These are phyloP conservation scores for Cartodere bifasciata DNA, from an alignment of 2,888 invertebrate genomes.

Conservation along the genomic window DNA sequence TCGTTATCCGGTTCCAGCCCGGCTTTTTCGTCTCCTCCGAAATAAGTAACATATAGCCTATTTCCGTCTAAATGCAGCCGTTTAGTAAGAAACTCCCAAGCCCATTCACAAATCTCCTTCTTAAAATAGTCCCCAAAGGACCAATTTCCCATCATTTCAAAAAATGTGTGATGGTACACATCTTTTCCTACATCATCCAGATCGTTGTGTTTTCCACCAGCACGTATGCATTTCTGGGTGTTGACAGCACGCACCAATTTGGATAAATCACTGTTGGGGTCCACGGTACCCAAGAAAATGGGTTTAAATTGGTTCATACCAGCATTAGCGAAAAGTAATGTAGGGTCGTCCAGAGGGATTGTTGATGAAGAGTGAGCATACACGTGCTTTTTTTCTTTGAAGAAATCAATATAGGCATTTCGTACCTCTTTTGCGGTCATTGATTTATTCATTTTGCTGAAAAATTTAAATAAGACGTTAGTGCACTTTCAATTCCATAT, in stretches of 20 bases:
- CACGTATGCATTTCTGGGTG: conserved; percentile 97
- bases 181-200: conserved; percentile 99
- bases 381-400: conserved; percentile 72
- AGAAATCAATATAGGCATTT: conserved; percentile 78
- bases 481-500: too few species aligned
- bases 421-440: conserved; percentile 71
- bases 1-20: conserved; percentile 86
- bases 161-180: conserved; percentile 99
- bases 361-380: conserved; percentile 97
- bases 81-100: conserved; percentile 90
- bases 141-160: conserved; percentile 99
- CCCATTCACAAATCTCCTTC: conserved; percentile 93
- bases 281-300: conserved; percentile 90
- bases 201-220: conserved; percentile 99
- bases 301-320: conserved; percentile 99
- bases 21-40: conserved; percentile 77
- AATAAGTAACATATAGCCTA: conserved; percentile 94
- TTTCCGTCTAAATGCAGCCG: conserved; percentile 68
- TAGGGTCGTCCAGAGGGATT: conserved; percentile 96
- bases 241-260: conserved; percentile 82
- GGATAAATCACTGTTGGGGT: conserved; percentile 92
- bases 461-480: too few species aligned
- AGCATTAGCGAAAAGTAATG: conserved; percentile 93
- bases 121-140: conserved; percentile 99
- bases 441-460: conserved; percentile 18